Conservation (phyloP, 1,140 invertebrate genomes). For the Helicoverpa armigera region DNA sequence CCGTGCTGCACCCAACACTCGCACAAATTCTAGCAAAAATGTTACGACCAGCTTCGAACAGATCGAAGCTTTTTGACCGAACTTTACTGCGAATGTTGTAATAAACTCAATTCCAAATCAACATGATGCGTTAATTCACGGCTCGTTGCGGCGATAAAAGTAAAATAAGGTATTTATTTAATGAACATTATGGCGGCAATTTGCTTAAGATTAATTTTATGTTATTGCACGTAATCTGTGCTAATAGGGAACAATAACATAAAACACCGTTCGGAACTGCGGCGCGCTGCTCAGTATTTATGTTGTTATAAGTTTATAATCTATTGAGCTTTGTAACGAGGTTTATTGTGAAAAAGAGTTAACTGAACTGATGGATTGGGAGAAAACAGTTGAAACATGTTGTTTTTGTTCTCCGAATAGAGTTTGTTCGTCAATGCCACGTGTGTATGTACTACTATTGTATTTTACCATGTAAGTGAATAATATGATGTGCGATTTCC, state of each 20-base stretch:
- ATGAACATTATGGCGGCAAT: conserved; percentile 8
- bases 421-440: no score
- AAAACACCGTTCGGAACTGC: neutral
- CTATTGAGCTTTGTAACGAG: no score
- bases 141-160: conserved; percentile 21
- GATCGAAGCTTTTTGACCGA: neutral
- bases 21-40: neutral
- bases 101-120: conserved; percentile 12
- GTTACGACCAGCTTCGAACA: neutral
- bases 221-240: conserved; percentile 18
- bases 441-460: no score
- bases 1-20: neutral
- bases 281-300: neutral
- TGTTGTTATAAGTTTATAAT: no score
- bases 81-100: neutral
- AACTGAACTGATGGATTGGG: no score
- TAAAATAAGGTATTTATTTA: conserved; percentile 24
- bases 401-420: no score
- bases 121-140: conserved; percentile 11
- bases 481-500: conserved; percentile 48
- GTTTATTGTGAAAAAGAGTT: no score
- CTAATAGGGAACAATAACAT: neutral
- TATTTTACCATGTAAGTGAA: neutral
- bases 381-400: no score
- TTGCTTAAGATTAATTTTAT: conserved; percentile 18